Conservation (phyloP, 2,113 vertebrate species). For the Pycnonotus jocosus region DNA sequence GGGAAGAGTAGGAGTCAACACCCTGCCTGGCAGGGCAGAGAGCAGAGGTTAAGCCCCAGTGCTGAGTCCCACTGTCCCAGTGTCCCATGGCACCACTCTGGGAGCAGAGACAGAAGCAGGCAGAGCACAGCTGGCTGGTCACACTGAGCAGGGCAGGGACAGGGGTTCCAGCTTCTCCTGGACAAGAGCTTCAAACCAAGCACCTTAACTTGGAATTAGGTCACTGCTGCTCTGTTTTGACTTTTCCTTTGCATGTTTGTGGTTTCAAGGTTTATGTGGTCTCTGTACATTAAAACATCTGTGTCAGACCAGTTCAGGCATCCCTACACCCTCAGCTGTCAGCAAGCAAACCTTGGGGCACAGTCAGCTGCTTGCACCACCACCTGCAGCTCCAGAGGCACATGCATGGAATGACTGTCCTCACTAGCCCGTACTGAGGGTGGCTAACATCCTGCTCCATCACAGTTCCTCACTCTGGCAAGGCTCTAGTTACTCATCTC, state of each 20-base stretch:
- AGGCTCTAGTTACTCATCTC: neutral
- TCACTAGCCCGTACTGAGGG: neutral
- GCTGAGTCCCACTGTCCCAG: neutral
- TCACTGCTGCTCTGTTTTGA: neutral
- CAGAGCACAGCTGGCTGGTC: neutral
- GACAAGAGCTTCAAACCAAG: neutral
- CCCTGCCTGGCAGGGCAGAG: neutral
- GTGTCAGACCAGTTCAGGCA: neutral
- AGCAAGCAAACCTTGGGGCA: neutral
- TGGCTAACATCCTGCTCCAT: neutral
- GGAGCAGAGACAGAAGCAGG: neutral
- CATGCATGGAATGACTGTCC: accelerated
- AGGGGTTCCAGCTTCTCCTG: neutral
- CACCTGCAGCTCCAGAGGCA: neutral
- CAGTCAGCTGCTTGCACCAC: neutral
- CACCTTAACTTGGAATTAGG: neutral
- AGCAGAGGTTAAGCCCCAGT: neutral
- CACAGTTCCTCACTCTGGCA: neutral
- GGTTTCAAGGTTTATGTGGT: neutral
- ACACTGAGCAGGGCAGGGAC: neutral
- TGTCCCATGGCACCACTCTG: neutral
- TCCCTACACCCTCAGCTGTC: neutral
- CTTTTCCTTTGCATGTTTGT: neutral
- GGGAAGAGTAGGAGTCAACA: neutral
- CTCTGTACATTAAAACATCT: neutral